A percentile compares a stretch with the other conserved stretches of the same genome.
Evolutionary conservation across 1,140 invertebrate species (phyloP).

Genomic region (Drosophila leontia): DNA sequence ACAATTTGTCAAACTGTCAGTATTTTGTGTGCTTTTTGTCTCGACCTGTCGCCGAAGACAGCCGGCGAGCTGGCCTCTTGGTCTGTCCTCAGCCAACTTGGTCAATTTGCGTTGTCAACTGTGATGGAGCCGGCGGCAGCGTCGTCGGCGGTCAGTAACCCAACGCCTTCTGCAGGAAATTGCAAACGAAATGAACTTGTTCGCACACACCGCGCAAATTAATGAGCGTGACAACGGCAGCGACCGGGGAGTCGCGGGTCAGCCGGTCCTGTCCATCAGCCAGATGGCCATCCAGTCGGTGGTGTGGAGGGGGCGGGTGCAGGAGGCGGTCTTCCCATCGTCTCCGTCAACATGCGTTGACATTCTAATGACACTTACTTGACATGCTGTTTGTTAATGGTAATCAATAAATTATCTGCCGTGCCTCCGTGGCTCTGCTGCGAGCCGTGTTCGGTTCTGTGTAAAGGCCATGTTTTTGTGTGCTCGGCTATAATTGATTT

Average conservation of each 20-base stretch:
- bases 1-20: slow-evolving; percentile 79
- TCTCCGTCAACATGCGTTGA: slow-evolving; percentile 64
- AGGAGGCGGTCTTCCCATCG: slow-evolving; percentile 17
- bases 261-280: slow-evolving; percentile 28
- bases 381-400: slow-evolving; percentile 74
- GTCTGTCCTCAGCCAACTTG: slow-evolving; percentile 11
- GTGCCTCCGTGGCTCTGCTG: slow-evolving; percentile 9
- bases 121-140: slow-evolving; percentile 38
- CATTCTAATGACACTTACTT: slow-evolving; percentile 75
- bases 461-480: slow-evolving; percentile 59
- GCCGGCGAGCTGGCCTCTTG: slow-evolving; percentile 3
- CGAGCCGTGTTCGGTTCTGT: slow-evolving; percentile 16
- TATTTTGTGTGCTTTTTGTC: slow-evolving; percentile 71
- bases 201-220: slow-evolving; percentile 68
- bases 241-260: slow-evolving; percentile 5
- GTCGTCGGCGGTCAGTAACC: slow-evolving; percentile 56
- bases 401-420: slow-evolving; percentile 72
- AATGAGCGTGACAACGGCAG: slow-evolving; percentile 58
- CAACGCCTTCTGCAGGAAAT: slow-evolving; percentile 57
- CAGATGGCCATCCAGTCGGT: slow-evolving; percentile 28
- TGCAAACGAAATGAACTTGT: slow-evolving; percentile 74
- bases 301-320: background rate
- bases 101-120: slow-evolving; percentile 70
- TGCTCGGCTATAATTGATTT: slow-evolving; percentile 66
- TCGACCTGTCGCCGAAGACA: slow-evolving; percentile 67